Base-by-base conservation (phyloP, 1,140 invertebrate species). In the Zaprionus capensis region DNA sequence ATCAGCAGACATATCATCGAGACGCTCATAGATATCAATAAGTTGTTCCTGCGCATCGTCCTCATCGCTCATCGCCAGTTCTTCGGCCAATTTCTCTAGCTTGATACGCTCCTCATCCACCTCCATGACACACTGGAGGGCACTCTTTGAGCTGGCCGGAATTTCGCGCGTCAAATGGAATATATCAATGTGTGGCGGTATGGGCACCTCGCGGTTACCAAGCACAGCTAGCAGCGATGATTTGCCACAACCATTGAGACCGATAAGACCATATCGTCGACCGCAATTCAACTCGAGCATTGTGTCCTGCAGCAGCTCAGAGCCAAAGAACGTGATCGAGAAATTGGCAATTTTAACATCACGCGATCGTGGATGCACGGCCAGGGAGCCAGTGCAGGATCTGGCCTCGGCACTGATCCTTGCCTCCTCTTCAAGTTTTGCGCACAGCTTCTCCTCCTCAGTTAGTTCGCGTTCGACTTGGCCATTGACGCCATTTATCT, bases 301-400 rank as follows among this genome's bases (percentile, higher is more conserved):
- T 0, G 99, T 99, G 93, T 99, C 99, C 91, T 97, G 96, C 57
- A 99, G 94, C 68, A 99, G 94, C 94, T 99, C 99, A 82, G 96
- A 95, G 56, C 99, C 99, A 93, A 99, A 99, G 93, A 99, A 99
- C 57, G 98, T 99, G 62, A 99, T 98, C 38, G 98, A 99, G 91
- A 99, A 97, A 92, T 98, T 99, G 63, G 97, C 97, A 86, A 99
- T 98, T 93, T 99, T 99, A 31, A 99, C 95, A 93, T 99, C 99
- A 72, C 99, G 94, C 73, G 98, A 98, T 76, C 98, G 96, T 11
- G 98, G 97, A 94, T 99, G 98, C 3, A 99, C 97, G 2, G 97
- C 98, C 64, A 99, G 93, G 0, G 98, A 97, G 34, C 99, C 99
- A 12, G 99, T 99, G 74, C 98, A 98, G 0, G 98, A 96, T 61